Percentiles rank a stretch among this genome's conserved stretches.
Conservation (phyloP, 2,113 vertebrate genomes). For the Hydrolagus affinis region DNA sequence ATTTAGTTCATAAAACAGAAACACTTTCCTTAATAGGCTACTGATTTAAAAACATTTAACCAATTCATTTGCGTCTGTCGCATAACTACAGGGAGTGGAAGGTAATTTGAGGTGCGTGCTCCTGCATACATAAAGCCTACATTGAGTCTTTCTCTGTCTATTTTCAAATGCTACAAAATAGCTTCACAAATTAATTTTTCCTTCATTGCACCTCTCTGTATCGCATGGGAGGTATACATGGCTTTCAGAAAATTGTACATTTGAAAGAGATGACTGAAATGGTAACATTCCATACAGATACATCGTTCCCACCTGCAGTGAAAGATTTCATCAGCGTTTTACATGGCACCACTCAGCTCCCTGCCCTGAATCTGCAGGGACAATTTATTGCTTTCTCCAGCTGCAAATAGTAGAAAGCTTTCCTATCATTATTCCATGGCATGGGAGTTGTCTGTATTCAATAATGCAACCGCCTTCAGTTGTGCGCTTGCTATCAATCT, state of each 20-base stretch:
- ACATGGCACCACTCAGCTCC: background rate
- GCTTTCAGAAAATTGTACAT: conserved; percentile 4
- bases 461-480: conserved; percentile 3
- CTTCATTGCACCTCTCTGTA: background rate
- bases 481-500: background rate
- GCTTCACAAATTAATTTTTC: background rate
- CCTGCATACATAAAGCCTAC: conserved; percentile 1
- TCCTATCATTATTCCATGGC: background rate
- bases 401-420: background rate
- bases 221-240: background rate
- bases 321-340: conserved; percentile 1
- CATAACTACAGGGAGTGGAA: background rate
- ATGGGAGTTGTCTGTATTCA: background rate
- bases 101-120: conserved; percentile 16
- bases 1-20: background rate
- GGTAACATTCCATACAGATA: background rate
- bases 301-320: background rate
- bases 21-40: background rate
- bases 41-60: conserved; percentile 25
- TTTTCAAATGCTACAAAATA: conserved; percentile 13
- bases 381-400: background rate
- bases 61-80: background rate
- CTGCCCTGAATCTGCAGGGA: background rate
- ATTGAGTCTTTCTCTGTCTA: background rate
- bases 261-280: conserved; percentile 17